Evolutionary conservation across 1,140 invertebrate genomes (phyloP), one percentile per base, ranked within the genome.

Genomic region (Tetramorium parvispinum): DNA sequence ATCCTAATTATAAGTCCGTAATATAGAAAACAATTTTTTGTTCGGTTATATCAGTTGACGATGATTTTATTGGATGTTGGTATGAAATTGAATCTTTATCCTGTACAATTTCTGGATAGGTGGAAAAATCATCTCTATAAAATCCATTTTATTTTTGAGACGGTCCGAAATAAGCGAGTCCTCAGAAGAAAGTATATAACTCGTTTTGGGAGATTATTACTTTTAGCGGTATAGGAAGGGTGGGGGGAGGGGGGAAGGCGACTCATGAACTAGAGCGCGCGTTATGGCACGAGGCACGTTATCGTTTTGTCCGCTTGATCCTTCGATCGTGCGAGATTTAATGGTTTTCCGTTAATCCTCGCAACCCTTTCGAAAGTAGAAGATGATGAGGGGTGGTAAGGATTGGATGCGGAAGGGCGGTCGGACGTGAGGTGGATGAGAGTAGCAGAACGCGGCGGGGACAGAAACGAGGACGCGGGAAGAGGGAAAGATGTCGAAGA

Each of bases 281-380:
- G 32, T 68, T 43, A 53, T 51, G 68, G 86, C 79, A 83, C 63
- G 85, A 70, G 86, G 86, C 85, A 65, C 85, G 57, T 87, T 85
- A 85, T 87, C 87, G 68, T 78, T 82, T 83, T 88, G 70, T 82
- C 76, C 77, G 68, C 68, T 66, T 63, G 88, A 89, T 82, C 77
- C 75, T 76, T 79, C 85, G 71, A 61, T 89, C 85, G 85, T 70
- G 88, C 82, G 77, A 79, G 89, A 88, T 91, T 90, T 91, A 90
- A 91, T 91, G 87, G 86, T 91, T 90, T 65, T 85, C 83, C 82
- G 76, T 90, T 90, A 90, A 88, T 91, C 73, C 85, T 63, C 77
- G 83, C 89, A 91, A 90, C 86, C 87, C 86, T 65, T 78, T 65
- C 85, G 87, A 79, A 88, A 89, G 83, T 82, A 27, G 83, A 89